These are phyloP conservation scores for Neoseiulus cucumeris DNA, from an alignment of 1,140 invertebrate species.

Conservation along the genomic window DNA sequence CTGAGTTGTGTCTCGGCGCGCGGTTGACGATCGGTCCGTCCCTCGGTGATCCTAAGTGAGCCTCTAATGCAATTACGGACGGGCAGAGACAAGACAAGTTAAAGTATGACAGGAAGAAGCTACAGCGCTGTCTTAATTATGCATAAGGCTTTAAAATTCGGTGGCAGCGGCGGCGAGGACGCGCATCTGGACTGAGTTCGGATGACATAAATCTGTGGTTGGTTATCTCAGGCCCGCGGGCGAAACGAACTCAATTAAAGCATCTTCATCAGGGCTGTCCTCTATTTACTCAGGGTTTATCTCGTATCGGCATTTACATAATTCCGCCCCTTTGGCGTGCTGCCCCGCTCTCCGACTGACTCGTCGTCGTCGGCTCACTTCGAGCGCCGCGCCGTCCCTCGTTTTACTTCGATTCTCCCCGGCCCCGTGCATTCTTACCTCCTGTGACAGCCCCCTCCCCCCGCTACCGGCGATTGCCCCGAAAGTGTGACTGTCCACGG, in stretches of 20 bases:
- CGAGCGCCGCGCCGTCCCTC: not conserved
- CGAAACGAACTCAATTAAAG: not conserved
- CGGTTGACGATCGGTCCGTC: no score
- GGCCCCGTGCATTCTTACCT: not conserved
- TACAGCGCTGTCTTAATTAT: no score
- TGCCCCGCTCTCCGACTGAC: not conserved
- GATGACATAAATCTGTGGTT: not conserved
- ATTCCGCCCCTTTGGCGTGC: not conserved
- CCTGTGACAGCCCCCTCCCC: not conserved
- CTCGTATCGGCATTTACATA: constrained; percentile 9
- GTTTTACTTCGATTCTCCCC: not conserved
- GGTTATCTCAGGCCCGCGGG: not conserved
- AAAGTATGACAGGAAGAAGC: no score
- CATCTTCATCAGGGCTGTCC: not conserved
- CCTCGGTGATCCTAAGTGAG: no score
- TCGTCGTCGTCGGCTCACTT: not conserved
- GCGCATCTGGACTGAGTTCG: not conserved
- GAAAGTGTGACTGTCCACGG: not conserved
- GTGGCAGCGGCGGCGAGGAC: not conserved
- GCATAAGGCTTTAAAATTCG: no score
- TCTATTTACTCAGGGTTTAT: constrained; percentile 1
- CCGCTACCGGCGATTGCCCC: not conserved
- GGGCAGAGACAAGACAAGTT: no score
- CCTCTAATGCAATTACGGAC: no score
- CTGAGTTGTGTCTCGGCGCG: no score